phyloP scores from a whole-genome alignment of 2,113 vertebrate species.

The Hyperoodon ampullatus region DNA sequence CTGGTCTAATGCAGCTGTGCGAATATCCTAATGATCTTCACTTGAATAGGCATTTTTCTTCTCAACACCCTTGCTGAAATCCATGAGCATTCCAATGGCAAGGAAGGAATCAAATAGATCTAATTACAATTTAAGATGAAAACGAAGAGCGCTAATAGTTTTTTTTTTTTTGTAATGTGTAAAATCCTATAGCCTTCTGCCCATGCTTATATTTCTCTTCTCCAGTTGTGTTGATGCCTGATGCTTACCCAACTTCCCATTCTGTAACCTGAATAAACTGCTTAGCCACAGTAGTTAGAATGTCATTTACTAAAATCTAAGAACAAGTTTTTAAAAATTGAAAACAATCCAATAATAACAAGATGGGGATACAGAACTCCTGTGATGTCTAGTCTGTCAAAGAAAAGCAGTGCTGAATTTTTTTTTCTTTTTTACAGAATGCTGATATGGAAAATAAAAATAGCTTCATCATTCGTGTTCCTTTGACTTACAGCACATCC shows the following conservation, averaged over 20 bases:
- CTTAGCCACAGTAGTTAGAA: background rate
- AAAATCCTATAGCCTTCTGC: background rate
- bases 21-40: background rate
- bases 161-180: background rate
- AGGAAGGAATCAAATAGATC: slow-evolving; percentile 6
- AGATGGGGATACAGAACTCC: background rate
- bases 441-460: slow-evolving; percentile 61
- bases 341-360: slow-evolving; percentile 25
- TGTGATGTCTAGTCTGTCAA: slow-evolving; percentile 5
- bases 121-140: slow-evolving; percentile 22
- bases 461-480: slow-evolving; percentile 46
- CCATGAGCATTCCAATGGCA: background rate
- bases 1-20: background rate
- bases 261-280: slow-evolving; percentile 23
- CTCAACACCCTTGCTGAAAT: background rate
- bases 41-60: background rate
- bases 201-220: background rate
- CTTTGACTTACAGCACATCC: slow-evolving; percentile 50
- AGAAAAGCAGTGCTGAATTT: slow-evolving; percentile 33
- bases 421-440: slow-evolving; percentile 44
- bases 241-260: background rate
- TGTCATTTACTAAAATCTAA: slow-evolving; percentile 23
- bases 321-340: background rate
- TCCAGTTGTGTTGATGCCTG: background rate
- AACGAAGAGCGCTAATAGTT: background rate